Base-by-base conservation (phyloP, 2,888 invertebrate species). In the Boloria selene region DNA sequence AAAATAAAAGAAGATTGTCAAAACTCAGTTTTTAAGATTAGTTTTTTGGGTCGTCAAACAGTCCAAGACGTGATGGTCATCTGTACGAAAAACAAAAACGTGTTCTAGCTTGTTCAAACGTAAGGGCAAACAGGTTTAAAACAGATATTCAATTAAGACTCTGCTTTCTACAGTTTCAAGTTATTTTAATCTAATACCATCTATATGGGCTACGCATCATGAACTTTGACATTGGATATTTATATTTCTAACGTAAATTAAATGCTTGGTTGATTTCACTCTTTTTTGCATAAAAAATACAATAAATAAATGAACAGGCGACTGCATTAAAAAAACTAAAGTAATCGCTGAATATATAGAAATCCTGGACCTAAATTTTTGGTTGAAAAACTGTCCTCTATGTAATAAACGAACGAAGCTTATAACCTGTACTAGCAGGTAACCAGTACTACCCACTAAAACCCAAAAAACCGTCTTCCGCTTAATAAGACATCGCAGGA, bases 91-190 rank as follows among this genome's bases (percentile, higher is more conserved):
- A 49, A 26, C 53, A 47, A 45, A 63, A 68, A 65, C 63, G 49
- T 14, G 60, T 65, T 62, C 44, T 17, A 18, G 45, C 31, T 22
- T 45, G 51, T 58, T 60, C 17, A 38, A 66, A 72, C 73, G 69
- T 73, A 75, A 73, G 78, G 76, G 68, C 72, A 78, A 82, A 86
- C 86, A 77, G 85, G 86, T 86, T 86, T 78, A 73, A 74, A 78
- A 75, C 76, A 75, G 78, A 79, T 74, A 77, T 77, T 78, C 75
- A 80, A 74, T 38, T 38, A 80, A 80, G 77, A 76, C 76, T 75
- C 74, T 73, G 77, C 86, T 87, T 87, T 87, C 87, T 87, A 86
- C 77, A 75, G 77, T 81, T 80, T 83, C 80, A 75, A 76, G 75
- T 78, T 78, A 79, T 84, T 81, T 83, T 79, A 38, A 79, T 79